These are phyloP conservation scores for Oreohelix idahoensis DNA, from an alignment of 1,140 invertebrate species.

Conservation along the genomic window DNA sequence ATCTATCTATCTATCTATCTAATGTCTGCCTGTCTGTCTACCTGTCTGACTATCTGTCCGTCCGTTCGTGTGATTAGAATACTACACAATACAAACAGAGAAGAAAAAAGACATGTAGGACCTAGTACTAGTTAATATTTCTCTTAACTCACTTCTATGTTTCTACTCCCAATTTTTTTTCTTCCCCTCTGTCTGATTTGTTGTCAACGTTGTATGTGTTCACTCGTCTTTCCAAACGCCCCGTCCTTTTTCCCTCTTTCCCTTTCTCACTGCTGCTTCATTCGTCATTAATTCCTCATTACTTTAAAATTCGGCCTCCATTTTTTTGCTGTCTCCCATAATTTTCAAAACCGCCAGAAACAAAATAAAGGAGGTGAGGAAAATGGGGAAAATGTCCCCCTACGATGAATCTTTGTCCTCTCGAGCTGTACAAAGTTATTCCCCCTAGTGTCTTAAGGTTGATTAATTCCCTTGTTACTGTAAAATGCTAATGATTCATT, in stretches of 20 bases:
- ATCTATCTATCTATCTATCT: too few relatives aligned
- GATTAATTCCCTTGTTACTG: constrained; percentile 15
- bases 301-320: not conserved
- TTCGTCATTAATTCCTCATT: not conserved
- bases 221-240: too few relatives aligned
- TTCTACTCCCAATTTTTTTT: too few relatives aligned
- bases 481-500: constrained; percentile 10
- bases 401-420: not conserved
- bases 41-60: too few relatives aligned
- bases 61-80: too few relatives aligned
- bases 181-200: too few relatives aligned
- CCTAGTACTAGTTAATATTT: too few relatives aligned
- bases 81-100: too few relatives aligned
- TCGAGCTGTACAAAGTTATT: not conserved
- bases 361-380: not conserved
- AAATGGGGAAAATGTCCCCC: not conserved
- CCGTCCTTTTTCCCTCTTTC: not conserved
- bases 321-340: not conserved
- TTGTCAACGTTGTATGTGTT: too few relatives aligned
- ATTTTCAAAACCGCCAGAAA: not conserved
- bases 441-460: not conserved
- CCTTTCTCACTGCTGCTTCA: not conserved
- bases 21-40: too few relatives aligned
- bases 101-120: too few relatives aligned
- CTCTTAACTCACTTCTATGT: too few relatives aligned